phyloP scores from a whole-genome alignment of 2,797 vertebrate genomes.

The Gobionotothen gibberifrons region DNA sequence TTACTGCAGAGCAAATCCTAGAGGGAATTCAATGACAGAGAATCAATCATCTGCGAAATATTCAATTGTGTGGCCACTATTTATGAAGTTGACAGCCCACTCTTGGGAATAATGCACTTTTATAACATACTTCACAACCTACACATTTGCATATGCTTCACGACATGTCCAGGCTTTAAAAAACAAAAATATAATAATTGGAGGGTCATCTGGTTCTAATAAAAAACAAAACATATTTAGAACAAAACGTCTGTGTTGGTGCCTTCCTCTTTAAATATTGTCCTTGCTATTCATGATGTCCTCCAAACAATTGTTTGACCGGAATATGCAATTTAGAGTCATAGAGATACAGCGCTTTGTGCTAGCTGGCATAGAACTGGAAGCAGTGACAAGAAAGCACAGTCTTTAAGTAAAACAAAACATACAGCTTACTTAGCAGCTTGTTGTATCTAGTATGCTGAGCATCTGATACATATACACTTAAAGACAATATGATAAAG shows the following conservation, averaged over 20 bases:
- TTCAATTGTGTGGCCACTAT: not conserved
- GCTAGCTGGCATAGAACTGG: too few relatives aligned
- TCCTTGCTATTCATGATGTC: too few relatives aligned
- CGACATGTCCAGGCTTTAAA: not conserved
- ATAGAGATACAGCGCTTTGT: not conserved
- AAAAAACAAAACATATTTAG: not conserved
- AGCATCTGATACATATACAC: not conserved
- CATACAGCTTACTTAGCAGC: not conserved
- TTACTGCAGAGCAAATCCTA: conserved; percentile 1
- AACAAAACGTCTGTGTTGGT: not conserved
- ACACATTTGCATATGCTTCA: too few relatives aligned
- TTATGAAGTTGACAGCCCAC: conserved; percentile 19
- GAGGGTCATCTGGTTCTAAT: not conserved
- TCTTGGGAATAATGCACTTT: not conserved
- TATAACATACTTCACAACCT: not conserved
- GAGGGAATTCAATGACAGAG: not conserved
- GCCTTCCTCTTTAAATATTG: not conserved
- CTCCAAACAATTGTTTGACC: not conserved
- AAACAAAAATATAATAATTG: not conserved
- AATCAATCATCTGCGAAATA: conserved; percentile 19
- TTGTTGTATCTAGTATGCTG: not conserved
- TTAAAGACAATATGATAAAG: too few relatives aligned
- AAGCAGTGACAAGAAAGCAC: too few relatives aligned
- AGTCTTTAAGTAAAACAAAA: not conserved
- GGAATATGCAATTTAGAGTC: not conserved